Base-by-base conservation (phyloP, 2,888 invertebrate species). In the Pachydiplax longipennis region DNA sequence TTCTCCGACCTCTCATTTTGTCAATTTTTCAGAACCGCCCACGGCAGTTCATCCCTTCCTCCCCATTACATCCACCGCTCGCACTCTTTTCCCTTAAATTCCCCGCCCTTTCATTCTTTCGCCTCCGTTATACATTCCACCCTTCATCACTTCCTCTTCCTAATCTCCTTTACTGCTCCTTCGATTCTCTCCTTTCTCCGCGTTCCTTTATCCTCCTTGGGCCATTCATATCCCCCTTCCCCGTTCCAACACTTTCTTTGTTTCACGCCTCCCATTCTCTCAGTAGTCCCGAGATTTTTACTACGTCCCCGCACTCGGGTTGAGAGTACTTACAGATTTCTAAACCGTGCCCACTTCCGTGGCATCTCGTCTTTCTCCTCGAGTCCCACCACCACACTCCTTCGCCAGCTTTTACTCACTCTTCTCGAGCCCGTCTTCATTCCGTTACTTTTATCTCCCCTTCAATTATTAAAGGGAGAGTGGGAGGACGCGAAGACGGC, bases 1-100 rank as follows among this genome's bases (percentile, higher is more conserved):
- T 48, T 13, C 25, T n/a, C 10, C 73, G 15, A 53, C 53, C 53
- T 31, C 48, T 82, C 82, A 82, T 82, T 44, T 82, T 48, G 82
- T 82, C 82, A 82, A 82, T 73, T 73, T 73, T 73, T 73, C 90
- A 61, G 37, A 61, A 37, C 61, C 90, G 37, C 90, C 90, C 90
- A 5, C 25, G 44, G 65, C 25, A 25, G 18, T 37, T n/a, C 58
- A 22, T 37, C 87, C 87, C 53, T 44, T 53, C 90, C 65, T 40
- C 31, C n/a, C 90, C 48, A 58, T 58, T 58, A n/a, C 90, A 5
- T 12, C n/a, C n/a, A n/a, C n/a, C n/a, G n/a, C n/a, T 22, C 37
- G 13, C 61, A 18, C 48, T 25, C 44, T n/a, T n/a, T n/a, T 44
- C 44, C 90, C 44, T 1, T 25, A 80, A 31, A 31, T 35, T 35